Evolutionary conservation across 2,113 vertebrate genomes (phyloP).

Genomic region (Boulengeromyrus knoepffleri): DNA sequence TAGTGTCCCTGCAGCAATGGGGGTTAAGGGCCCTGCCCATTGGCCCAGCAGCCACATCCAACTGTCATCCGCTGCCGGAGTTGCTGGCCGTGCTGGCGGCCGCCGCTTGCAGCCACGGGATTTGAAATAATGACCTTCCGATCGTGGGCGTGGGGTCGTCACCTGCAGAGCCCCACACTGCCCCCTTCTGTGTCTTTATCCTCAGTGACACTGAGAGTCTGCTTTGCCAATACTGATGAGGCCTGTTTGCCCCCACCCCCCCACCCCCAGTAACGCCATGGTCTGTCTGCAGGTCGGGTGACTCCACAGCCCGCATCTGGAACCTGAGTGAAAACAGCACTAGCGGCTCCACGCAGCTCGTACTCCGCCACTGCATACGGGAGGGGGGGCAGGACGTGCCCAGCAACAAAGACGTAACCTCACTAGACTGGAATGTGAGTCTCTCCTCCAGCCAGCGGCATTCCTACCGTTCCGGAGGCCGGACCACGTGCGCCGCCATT

Average conservation of each 20-base stretch:
- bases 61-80: too few species aligned
- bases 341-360: conserved; percentile 88
- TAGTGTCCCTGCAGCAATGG: not conserved
- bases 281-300: conserved; percentile 73
- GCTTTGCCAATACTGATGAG: not conserved
- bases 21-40: not conserved
- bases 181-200: not conserved
- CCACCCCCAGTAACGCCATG: not conserved
- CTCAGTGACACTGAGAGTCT: not conserved
- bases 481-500: not conserved
- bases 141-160: not conserved
- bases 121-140: not conserved
- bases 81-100: too few species aligned
- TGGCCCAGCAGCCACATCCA: not conserved
- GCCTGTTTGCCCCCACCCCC: not conserved
- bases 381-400: conserved; percentile 96
- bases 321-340: conserved; percentile 97
- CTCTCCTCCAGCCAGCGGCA: not conserved
- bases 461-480: not conserved
- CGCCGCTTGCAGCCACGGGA: not conserved
- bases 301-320: conserved; percentile 96
- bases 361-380: conserved; percentile 93
- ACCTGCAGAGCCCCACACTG: not conserved
- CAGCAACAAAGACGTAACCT: conserved; percentile 98
- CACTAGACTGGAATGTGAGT: conserved; percentile 94